Conservation (phyloP, 2,888 invertebrate species). For the Meloe dianella region DNA sequence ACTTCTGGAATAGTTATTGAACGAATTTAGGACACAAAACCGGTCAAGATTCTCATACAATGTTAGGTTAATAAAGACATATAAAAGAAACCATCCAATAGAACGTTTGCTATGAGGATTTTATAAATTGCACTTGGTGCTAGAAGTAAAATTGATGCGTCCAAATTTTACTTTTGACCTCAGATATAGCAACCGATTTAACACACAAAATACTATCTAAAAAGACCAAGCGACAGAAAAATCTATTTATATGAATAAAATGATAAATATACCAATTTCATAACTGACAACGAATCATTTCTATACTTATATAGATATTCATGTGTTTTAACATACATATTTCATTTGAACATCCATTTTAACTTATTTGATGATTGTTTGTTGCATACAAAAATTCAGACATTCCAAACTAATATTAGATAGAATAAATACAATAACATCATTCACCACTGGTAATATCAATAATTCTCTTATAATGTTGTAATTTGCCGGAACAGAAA, state of each 20-base stretch:
- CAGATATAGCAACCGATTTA: constrained; percentile 19
- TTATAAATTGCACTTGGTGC: constrained; percentile 51
- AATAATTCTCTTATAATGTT: constrained; percentile 28
- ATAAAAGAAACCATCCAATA: constrained; percentile 46
- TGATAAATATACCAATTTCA: neutral
- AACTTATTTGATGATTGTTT: constrained; percentile 9
- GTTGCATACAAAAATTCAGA: constrained; percentile 2
- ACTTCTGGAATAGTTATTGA: constrained; percentile 16
- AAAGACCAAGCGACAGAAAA: neutral
- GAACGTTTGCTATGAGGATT: constrained; percentile 47
- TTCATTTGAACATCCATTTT: neutral
- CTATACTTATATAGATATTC: no score
- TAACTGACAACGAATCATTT: no score
- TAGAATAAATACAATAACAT: no score
- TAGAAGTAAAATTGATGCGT: constrained; percentile 51
- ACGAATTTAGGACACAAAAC: constrained; percentile 10
- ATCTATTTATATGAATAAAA: neutral
- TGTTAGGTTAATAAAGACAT: constrained; percentile 48
- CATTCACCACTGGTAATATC: neutral
- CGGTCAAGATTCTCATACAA: constrained; percentile 15
- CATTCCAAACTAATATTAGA: neutral
- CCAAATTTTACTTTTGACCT: constrained; percentile 48
- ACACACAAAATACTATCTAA: neutral
- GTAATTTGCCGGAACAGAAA: constrained; percentile 23
- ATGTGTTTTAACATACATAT: neutral